Base-by-base conservation (phyloP, 2,797 vertebrate genomes). In the Halcyon chelicuti region DNA sequence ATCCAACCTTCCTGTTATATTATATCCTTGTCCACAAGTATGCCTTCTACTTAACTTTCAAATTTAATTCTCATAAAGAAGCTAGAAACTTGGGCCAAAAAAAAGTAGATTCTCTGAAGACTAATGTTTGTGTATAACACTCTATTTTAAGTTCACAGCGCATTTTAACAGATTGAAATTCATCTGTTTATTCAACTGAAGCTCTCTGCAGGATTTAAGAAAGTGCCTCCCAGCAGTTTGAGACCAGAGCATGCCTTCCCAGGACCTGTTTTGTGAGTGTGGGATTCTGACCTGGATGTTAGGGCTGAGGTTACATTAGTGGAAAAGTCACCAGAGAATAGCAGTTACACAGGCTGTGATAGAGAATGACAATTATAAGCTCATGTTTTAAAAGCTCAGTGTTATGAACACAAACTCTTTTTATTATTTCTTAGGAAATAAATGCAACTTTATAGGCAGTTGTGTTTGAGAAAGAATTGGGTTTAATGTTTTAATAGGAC, bases 221-320 rank as follows among this genome's bases (percentile, higher is more conserved):
- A 92, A 72, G n/a, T 35, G 31, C 52, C 86, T 35, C 44, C 9
- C 18, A 96, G 65, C 95, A 96, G 54, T 97, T 96, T 95, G 76
- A 94, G 93, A 95, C 10, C 81, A 94, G 19, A 82, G 93, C n/a
- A 10, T 39, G 58, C 61, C 7, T 60, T 70, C 55, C 93, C 93
- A 60, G 90, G 61, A 21, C 89, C 95, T 49, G 87, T 19, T 57
- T 73, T 93, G 90, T 94, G 97, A 28, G 49, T 86, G 7, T 60
- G 51, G 42, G 74, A 52, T 55, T 77, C 68, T 58, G 55, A 60
- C n/a, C 66, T 86, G 12, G 60, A 2, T 65, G 82, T 87, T 35
- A 81, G 96, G 26, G 31, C 52, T 4, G 83, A 96, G 17, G 88
- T 97, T 21, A 10, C 63, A 26, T 83, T 91, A 86, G 61, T 94